phyloP scores from a whole-genome alignment of 2,888 invertebrate genomes.

The Amiota mariae region DNA sequence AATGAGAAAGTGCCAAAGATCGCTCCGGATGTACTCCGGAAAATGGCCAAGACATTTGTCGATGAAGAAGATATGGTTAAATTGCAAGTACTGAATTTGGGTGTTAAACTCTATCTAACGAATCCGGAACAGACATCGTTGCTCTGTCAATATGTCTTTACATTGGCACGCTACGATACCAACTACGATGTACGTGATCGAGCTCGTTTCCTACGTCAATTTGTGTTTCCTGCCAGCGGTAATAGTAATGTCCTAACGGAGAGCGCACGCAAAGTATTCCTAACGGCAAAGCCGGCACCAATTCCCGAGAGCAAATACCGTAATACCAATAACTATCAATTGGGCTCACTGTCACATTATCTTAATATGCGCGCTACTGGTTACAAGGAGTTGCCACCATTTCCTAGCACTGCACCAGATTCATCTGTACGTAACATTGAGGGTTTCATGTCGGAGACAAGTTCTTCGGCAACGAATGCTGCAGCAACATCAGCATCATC shows the following conservation, averaged over 20 bases:
- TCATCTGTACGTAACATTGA: conserved; percentile 84
- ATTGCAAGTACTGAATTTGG: conserved; percentile 94
- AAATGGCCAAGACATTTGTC: conserved; percentile 90
- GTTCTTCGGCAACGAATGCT: conserved; percentile 47
- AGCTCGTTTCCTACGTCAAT: conserved; percentile 89
- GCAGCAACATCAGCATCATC: no score
- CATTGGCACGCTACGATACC: conserved; percentile 95
- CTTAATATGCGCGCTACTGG: conserved; percentile 89
- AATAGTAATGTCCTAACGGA: conserved; percentile 76
- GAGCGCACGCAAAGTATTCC: conserved; percentile 87
- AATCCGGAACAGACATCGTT: conserved; percentile 89
- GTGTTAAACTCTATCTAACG: conserved; percentile 92
- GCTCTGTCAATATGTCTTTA: conserved; percentile 94
- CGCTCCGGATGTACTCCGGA: conserved; percentile 91
- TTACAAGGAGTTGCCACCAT: conserved; percentile 90
- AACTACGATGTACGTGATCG: conserved; percentile 98
- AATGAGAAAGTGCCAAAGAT: conserved; percentile 87
- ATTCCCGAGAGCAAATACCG: conserved; percentile 88
- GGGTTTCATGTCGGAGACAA: conserved; percentile 63
- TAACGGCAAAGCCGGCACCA: conserved; percentile 95
- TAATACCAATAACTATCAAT: conserved; percentile 89
- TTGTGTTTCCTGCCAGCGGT: conserved; percentile 79
- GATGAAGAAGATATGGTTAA: conserved; percentile 96
- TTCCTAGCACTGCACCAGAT: conserved; percentile 85
- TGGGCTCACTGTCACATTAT: conserved; percentile 96